Evolutionary conservation across 2,113 vertebrate genomes (phyloP).

Genomic region (Tricholaema leucomelas): DNA sequence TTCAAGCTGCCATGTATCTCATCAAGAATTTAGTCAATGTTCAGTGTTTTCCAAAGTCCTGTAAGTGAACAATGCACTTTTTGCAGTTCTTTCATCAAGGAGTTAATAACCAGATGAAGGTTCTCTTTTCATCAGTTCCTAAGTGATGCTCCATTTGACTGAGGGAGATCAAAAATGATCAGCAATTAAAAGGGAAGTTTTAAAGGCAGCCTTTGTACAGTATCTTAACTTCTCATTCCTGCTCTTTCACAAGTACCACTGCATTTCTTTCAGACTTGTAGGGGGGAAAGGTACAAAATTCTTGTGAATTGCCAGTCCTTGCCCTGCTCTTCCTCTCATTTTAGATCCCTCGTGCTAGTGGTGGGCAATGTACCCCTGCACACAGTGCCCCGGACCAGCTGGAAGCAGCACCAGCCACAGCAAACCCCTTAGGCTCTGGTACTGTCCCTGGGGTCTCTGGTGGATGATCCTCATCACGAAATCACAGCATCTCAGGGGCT

Average conservation of each 20-base stretch:
- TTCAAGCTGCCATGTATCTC: constrained; percentile 10
- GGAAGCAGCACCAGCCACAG: fast-evolving
- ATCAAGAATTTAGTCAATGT: constrained; percentile 42
- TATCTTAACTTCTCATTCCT: constrained; percentile 39
- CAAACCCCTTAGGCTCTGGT: background rate
- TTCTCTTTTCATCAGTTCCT: constrained; percentile 46
- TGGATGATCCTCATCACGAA: background rate
- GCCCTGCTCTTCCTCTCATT: background rate
- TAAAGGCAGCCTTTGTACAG: constrained; percentile 41
- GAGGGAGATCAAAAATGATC: constrained; percentile 65
- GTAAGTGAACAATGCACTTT: constrained; percentile 44
- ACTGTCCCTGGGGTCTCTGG: no score
- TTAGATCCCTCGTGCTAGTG: background rate
- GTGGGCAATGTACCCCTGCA: background rate
- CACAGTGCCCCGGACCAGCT: background rate
- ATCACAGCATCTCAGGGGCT: no score
- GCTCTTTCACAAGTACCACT: constrained; percentile 11
- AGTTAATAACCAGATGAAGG: constrained; percentile 63
- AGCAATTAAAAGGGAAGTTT: constrained; percentile 40
- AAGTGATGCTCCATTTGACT: constrained; percentile 30
- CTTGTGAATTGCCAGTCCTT: background rate
- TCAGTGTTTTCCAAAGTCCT: constrained; percentile 37
- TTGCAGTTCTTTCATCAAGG: constrained; percentile 48
- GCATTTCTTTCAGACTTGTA: background rate
- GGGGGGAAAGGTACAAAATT: background rate